phyloP scores from a whole-genome alignment of 2,888 invertebrate genomes.

The Hydriomena furcata region DNA sequence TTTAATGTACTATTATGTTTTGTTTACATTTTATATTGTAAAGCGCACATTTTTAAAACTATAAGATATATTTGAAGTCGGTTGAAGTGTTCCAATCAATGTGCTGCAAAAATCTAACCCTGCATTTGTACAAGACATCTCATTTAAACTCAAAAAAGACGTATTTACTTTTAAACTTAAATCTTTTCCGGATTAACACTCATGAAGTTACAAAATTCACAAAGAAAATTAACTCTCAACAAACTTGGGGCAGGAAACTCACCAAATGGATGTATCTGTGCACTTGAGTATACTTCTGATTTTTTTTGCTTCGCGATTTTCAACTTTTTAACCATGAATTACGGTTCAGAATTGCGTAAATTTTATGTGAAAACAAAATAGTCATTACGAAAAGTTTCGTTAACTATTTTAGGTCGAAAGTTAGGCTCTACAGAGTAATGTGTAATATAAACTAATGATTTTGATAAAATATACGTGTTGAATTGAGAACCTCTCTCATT shows the following conservation, averaged over 20 bases:
- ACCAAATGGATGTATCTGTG: conserved; percentile 21
- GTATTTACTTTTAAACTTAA: conserved; percentile 42
- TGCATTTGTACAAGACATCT: background rate
- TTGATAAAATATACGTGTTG: background rate
- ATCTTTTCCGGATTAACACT: conserved; percentile 49
- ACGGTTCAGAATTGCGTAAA: conserved; percentile 3
- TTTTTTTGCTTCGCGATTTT: conserved; percentile 7
- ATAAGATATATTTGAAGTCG: too few species aligned
- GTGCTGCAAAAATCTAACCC: background rate
- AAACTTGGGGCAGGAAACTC: conserved; percentile 38
- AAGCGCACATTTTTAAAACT: too few species aligned
- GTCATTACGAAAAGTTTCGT: conserved; percentile 9
- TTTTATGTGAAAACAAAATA: conserved; percentile 11
- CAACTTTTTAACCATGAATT: conserved; percentile 1
- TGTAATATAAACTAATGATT: conserved; percentile 8
- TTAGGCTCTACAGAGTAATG: conserved; percentile 1
- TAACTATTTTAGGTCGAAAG: conserved; percentile 18
- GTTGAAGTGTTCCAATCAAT: too few species aligned
- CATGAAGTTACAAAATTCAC: conserved; percentile 46
- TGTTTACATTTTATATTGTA: too few species aligned
- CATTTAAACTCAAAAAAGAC: conserved; percentile 21
- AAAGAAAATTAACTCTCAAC: conserved; percentile 49
- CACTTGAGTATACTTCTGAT: conserved; percentile 10
- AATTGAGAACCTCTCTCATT: too few species aligned
- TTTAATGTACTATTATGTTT: too few species aligned